phyloP scores from a whole-genome alignment of 2,113 vertebrate species.

The Mohoua ochrocephala region DNA sequence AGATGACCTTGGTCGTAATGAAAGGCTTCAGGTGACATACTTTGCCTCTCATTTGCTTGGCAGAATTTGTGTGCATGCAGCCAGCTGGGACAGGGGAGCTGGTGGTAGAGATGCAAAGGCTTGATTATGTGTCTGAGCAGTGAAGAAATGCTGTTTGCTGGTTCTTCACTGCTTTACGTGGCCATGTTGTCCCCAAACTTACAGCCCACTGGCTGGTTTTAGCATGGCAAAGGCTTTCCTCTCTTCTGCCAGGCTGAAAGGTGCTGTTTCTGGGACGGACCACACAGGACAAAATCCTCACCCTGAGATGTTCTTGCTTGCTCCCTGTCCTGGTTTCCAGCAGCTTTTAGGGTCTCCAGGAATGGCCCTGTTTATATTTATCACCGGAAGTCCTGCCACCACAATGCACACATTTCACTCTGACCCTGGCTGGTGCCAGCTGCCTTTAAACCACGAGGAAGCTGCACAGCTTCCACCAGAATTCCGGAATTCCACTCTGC shows the following conservation, averaged over 20 bases:
- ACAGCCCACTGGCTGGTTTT: not conserved
- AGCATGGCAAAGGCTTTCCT: not conserved
- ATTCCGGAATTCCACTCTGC: no score
- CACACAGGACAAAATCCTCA: not conserved
- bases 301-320: not conserved
- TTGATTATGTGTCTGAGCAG: not conserved
- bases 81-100: not conserved
- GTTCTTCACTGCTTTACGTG: not conserved
- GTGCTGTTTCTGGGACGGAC: not conserved
- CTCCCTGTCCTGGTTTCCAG: not conserved
- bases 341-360: not conserved
- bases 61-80: not conserved
- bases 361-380: not conserved
- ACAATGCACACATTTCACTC: not conserved
- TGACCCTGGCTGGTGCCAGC: not conserved
- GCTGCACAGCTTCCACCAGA: not conserved
- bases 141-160: not conserved
- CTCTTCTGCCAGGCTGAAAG: not conserved
- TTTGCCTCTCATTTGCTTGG: not conserved
- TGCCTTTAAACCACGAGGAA: not conserved
- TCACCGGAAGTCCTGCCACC: not conserved
- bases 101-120: not conserved
- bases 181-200: not conserved
- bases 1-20: not conserved
- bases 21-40: not conserved